These are phyloP conservation scores for Saccostrea echinata DNA, from an alignment of 1,140 invertebrate genomes.

Conservation along the genomic window DNA sequence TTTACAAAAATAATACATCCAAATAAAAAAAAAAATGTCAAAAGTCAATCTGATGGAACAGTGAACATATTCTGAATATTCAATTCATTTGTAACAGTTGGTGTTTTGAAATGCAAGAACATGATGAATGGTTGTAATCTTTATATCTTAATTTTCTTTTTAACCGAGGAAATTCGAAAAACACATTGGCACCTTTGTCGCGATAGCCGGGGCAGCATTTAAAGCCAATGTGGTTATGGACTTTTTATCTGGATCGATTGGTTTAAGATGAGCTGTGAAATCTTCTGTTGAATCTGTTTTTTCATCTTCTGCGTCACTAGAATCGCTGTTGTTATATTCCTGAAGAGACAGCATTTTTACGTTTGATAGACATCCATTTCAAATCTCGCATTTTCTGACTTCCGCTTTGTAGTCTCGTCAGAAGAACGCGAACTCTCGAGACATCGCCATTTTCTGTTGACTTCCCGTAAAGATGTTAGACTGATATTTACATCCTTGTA, in stretches of 20 bases:
- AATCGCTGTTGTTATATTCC: constrained; percentile 84
- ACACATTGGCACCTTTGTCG: constrained; percentile 72
- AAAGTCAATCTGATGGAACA: too few species aligned
- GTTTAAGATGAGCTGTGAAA: constrained; percentile 82
- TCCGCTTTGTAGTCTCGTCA: constrained; percentile 27
- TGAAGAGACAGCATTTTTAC: constrained; percentile 46
- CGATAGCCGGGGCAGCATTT: constrained; percentile 89
- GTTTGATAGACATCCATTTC: not conserved
- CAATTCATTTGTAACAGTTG: too few species aligned
- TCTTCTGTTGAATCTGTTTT: constrained; percentile 77
- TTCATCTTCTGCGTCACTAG: constrained; percentile 78
- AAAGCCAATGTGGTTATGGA: constrained; percentile 83
- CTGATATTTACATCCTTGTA: not conserved
- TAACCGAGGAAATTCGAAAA: constrained; percentile 19
- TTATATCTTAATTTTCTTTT: not conserved
- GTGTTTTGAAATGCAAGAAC: too few species aligned
- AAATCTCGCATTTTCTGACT: constrained; percentile 21
- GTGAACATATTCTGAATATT: too few species aligned
- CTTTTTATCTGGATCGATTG: constrained; percentile 75
- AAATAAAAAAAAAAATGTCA: too few species aligned
- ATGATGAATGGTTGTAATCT: too few species aligned
- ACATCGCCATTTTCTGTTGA: constrained; percentile 50
- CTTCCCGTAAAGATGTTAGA: constrained; percentile 39
- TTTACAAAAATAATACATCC: too few species aligned
- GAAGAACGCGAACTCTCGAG: constrained; percentile 38